Conservation (phyloP, 2,797 vertebrate genomes). For the Gallirallus australis region DNA sequence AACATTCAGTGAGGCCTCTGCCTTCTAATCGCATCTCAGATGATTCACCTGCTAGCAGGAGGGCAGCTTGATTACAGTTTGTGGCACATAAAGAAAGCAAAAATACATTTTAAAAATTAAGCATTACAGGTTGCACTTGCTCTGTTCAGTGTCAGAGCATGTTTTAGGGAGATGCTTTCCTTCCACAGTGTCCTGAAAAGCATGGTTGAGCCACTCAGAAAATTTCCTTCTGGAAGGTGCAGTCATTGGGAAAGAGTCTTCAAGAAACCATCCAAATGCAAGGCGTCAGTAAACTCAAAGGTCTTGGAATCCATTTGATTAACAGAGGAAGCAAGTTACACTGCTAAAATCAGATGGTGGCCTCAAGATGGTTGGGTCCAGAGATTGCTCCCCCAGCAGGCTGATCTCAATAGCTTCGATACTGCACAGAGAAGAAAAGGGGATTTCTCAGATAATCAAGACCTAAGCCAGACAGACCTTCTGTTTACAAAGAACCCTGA, state of each 20-base stretch:
- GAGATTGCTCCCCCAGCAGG: neutral
- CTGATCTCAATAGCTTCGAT: neutral
- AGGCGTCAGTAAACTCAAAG: neutral
- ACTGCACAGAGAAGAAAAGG: neutral
- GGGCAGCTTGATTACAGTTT: neutral
- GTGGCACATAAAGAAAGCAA: neutral
- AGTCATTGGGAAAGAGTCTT: neutral
- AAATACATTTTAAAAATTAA: neutral
- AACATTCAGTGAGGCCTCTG: neutral
- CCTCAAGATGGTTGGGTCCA: rapidly evolving
- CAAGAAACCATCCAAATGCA: neutral
- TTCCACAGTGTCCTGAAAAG: neutral
- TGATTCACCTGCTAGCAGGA: neutral
- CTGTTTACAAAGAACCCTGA: neutral
- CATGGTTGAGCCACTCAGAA: rapidly evolving
- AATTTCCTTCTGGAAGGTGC: neutral
- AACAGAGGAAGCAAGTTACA: neutral
- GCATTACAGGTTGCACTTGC: neutral
- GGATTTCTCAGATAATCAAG: neutral
- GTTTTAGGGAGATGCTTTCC: neutral
- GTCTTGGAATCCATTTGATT: neutral
- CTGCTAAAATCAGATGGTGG: neutral
- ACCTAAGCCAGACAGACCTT: neutral
- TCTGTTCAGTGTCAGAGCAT: neutral
- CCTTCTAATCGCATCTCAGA: neutral